Evolutionary conservation across 2,888 invertebrate species (phyloP), one percentile per base, ranked within the genome.

Genomic region (Palloptera scutellata): DNA sequence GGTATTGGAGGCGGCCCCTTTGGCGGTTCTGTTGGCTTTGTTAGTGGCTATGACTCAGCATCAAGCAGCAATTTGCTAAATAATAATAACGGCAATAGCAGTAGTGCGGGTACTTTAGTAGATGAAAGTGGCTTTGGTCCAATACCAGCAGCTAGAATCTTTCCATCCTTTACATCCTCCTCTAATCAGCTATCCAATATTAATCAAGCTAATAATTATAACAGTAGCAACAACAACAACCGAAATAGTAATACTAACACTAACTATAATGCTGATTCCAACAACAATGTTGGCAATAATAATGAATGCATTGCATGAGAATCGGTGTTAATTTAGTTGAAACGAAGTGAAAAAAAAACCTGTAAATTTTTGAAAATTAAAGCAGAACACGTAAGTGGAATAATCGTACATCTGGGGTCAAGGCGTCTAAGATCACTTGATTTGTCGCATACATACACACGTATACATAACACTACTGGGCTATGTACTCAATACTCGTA

Each of bases 251-350:
- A 52, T 45, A 60, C 40, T 45, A 64, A 69, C 72, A 72, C 75
- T 74, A 79, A n/a, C 20, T 51, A n/a, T 19, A 19, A 55, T 58
- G 51, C 13, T 19, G 58, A 59, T 42, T 53, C 30, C 19, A 59
- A 42, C 73, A 78, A 75, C 69, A 78, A 78, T 76, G 75, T 78
- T 77, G 78, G 78, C 62, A 73, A 72, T 68, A 80, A 67, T 74
- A 79, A 75, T 75, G 77, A 79, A 70, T 78, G 80, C 76, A 75
- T 80, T 77, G 82, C 82, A 82, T 81, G 81, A 81, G 76, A 76
- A 74, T 75, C 73, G 60, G 68, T 73, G 70, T 76, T 75, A 72
- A 76, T 76, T 73, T 73, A 77, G 74, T 76, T 72, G 73, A 68
- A 69, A 57, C 63, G 67, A 65, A 61, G 41, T 55, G 48, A 48